Conservation (phyloP, 2,888 invertebrate species). For the Orchestes rusci region DNA sequence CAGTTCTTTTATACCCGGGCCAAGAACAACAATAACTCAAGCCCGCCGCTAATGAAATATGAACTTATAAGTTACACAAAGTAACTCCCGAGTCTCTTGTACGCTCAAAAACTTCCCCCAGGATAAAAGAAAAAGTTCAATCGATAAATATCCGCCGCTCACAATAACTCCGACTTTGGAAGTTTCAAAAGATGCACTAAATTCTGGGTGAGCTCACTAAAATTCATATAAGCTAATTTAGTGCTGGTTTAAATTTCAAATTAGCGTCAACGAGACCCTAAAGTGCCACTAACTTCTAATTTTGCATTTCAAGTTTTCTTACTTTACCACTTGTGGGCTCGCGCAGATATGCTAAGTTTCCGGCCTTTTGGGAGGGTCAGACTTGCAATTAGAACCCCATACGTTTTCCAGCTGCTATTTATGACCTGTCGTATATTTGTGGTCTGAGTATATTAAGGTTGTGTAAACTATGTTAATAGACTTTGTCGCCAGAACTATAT, state of each 20-base stretch:
- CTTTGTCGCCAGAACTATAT: too few species aligned
- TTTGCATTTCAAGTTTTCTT: conserved; percentile 37
- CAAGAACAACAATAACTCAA: conserved; percentile 23
- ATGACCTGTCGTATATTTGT: too few species aligned
- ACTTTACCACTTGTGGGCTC: conserved; percentile 34
- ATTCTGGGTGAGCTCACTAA: conserved; percentile 34
- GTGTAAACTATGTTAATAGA: too few species aligned
- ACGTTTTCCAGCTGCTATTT: conserved; percentile 17
- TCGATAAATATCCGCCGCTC: conserved; percentile 26
- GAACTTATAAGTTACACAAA: conserved; percentile 25
- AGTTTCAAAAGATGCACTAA: conserved; percentile 29
- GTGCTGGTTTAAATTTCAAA: conserved; percentile 42
- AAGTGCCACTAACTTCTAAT: conserved; percentile 38
- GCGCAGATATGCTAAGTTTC: conserved; percentile 29
- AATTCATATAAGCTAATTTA: conserved; percentile 42
- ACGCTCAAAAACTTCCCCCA: conserved; percentile 23
- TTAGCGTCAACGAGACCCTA: conserved; percentile 40
- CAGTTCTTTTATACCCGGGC: conserved; percentile 22
- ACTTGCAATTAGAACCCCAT: conserved; percentile 22
- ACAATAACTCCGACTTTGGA: conserved; percentile 29
- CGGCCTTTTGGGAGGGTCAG: conserved; percentile 28
- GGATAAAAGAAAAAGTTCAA: conserved; percentile 23
- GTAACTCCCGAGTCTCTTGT: conserved; percentile 21
- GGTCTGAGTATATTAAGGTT: too few species aligned
- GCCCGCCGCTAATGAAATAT: conserved; percentile 24